A percentile compares a stretch with the other conserved stretches of the same genome.
phyloP scores from a whole-genome alignment of 2,797 vertebrate genomes.

The Sorex maritimensis region DNA sequence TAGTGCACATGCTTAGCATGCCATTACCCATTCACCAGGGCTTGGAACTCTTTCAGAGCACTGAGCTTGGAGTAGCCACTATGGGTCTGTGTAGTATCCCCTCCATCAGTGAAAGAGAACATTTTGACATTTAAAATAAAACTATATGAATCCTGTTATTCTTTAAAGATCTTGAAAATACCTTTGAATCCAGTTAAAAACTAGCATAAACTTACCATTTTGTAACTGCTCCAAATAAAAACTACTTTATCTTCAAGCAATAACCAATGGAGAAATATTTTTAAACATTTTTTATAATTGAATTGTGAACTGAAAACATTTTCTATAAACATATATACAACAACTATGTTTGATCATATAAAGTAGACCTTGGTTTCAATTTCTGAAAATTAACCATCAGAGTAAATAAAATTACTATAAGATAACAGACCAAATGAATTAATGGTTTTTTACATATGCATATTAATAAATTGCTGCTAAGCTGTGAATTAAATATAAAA shows the following conservation, averaged over 20 bases:
- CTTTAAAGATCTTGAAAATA: conserved; percentile 56
- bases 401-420: conserved; percentile 35
- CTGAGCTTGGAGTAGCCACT: neutral
- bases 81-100: neutral
- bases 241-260: conserved; percentile 4
- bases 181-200: conserved; percentile 11
- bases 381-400: conserved; percentile 36
- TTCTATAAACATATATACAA: conserved; percentile 41
- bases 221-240: neutral
- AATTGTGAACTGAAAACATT: conserved; percentile 52
- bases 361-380: neutral
- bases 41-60: no score
- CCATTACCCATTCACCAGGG: no score
- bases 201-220: neutral
- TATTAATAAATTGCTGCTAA: conserved; percentile 5
- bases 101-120: conserved; percentile 24
- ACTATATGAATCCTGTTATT: neutral
- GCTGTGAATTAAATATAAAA: conserved; percentile 5
- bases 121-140: neutral
- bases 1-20: no score
- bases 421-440: conserved; percentile 43
- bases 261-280: conserved; percentile 14
- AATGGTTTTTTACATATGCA: neutral
- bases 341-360: conserved; percentile 29
- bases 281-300: conserved; percentile 47